phyloP scores from a whole-genome alignment of 2,797 vertebrate species.

The Centropyge bicolor region DNA sequence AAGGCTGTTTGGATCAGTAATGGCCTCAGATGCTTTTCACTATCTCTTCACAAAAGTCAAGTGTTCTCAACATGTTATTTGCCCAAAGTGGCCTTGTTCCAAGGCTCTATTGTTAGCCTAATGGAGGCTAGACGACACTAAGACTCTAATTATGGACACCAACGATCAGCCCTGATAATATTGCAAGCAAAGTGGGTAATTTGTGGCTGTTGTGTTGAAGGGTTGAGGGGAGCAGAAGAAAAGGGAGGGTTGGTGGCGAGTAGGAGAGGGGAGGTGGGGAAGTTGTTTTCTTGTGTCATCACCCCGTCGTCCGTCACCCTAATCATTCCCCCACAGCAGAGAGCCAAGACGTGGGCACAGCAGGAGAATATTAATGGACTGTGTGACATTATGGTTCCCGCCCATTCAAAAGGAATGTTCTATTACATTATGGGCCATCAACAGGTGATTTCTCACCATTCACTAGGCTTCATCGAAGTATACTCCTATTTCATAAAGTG shows the following conservation, averaged over 20 bases:
- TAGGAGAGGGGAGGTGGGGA: constrained; percentile 78
- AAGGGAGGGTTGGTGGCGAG: constrained; percentile 32
- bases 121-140: constrained; percentile 93
- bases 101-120: constrained; percentile 91
- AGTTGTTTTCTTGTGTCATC: constrained; percentile 86
- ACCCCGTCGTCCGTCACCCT: constrained; percentile 74
- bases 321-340: constrained; percentile 74
- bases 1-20: constrained; percentile 77
- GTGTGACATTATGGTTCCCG: constrained; percentile 72
- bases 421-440: constrained; percentile 78
- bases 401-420: constrained; percentile 77
- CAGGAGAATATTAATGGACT: constrained; percentile 78
- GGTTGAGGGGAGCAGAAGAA: constrained; percentile 73
- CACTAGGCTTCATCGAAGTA: constrained; percentile 57
- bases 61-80: constrained; percentile 93
- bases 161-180: constrained; percentile 95
- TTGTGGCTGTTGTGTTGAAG: constrained; percentile 90
- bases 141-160: constrained; percentile 93
- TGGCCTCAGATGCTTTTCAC: constrained; percentile 88
- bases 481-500: constrained; percentile 71
- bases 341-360: constrained; percentile 62
- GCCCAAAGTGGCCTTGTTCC: constrained; percentile 95
- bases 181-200: constrained; percentile 96
- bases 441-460: constrained; percentile 78
- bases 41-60: constrained; percentile 95